These are phyloP conservation scores for Nannoperca obscura DNA, from an alignment of 2,797 vertebrate genomes.

Conservation along the genomic window DNA sequence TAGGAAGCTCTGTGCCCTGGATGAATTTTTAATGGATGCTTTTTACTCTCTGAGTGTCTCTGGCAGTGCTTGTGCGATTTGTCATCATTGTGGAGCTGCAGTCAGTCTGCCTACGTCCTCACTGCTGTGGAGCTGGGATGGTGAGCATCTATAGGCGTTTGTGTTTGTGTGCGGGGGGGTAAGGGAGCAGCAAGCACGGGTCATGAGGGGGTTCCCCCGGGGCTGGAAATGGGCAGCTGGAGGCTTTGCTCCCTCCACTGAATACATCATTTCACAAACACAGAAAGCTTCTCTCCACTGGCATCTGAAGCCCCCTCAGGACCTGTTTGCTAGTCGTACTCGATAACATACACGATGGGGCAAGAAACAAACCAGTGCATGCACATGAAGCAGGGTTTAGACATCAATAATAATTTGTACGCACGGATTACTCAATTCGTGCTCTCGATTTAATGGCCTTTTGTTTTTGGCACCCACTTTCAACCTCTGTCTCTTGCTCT, in stretches of 20 bases:
- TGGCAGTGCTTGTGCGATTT: constrained; percentile 80
- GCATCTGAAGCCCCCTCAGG: constrained; percentile 49
- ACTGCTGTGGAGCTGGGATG: constrained; percentile 37
- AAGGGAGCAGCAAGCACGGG: constrained; percentile 47
- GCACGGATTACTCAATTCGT: neutral
- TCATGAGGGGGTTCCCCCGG: constrained; percentile 51
- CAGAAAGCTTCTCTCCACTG: constrained; percentile 63
- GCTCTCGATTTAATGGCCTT: neutral
- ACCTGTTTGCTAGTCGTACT: constrained; percentile 54
- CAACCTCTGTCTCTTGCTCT: neutral
- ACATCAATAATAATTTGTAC: constrained; percentile 15
- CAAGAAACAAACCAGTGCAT: constrained; percentile 38
- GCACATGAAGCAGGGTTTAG: constrained; percentile 11
- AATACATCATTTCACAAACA: constrained; percentile 74
- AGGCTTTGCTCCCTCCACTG: constrained; percentile 69
- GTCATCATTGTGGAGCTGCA: constrained; percentile 79
- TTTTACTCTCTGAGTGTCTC: constrained; percentile 85
- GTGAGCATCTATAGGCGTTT: constrained; percentile 59
- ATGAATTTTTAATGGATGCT: constrained; percentile 87
- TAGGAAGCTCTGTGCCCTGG: constrained; percentile 69
- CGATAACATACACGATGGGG: constrained; percentile 47
- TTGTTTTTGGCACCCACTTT: neutral
- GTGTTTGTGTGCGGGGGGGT: constrained; percentile 33
- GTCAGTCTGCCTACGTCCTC: constrained; percentile 58
- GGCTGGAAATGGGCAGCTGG: constrained; percentile 71